A percentile compares a stretch with the other conserved stretches of the same genome.
These are phyloP conservation scores for Martes martes DNA, from an alignment of 2,113 vertebrate species.

Conservation along the genomic window DNA sequence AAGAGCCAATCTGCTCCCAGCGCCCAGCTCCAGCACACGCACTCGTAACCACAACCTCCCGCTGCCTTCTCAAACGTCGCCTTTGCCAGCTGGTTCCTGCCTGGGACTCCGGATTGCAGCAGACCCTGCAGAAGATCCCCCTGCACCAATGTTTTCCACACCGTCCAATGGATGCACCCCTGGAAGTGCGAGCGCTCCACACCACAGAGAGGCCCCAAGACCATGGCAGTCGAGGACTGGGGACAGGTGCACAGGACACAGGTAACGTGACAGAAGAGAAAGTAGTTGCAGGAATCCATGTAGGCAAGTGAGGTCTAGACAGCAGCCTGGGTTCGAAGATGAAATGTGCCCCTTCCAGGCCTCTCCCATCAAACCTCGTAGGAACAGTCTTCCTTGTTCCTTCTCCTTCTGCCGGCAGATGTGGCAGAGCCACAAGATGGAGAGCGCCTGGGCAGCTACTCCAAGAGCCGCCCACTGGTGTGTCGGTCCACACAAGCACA, in stretches of 20 bases:
- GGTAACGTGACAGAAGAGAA: neutral
- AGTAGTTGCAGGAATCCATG: neutral
- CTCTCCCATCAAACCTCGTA: neutral
- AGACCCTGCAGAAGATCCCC: neutral
- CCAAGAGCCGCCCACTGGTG: neutral
- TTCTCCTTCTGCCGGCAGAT: neutral
- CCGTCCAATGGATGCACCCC: neutral
- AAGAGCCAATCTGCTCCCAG: neutral
- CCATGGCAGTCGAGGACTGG: neutral
- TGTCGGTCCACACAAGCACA: neutral
- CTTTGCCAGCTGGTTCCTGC: neutral
- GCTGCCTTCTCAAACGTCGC: accelerated
- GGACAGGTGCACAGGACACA: neutral
- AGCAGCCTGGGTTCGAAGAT: neutral
- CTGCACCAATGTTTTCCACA: neutral
- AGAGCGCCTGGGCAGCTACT: accelerated
- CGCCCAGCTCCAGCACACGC: neutral
- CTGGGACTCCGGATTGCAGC: neutral
- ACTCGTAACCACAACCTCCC: neutral
- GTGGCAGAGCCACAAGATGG: neutral
- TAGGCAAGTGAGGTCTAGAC: neutral
- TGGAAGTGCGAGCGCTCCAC: neutral
- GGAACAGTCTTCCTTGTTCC: accelerated
- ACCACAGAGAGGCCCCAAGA: neutral
- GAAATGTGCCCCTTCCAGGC: neutral